phyloP scores from a whole-genome alignment of 2,113 vertebrate species.

The Lota lota region DNA sequence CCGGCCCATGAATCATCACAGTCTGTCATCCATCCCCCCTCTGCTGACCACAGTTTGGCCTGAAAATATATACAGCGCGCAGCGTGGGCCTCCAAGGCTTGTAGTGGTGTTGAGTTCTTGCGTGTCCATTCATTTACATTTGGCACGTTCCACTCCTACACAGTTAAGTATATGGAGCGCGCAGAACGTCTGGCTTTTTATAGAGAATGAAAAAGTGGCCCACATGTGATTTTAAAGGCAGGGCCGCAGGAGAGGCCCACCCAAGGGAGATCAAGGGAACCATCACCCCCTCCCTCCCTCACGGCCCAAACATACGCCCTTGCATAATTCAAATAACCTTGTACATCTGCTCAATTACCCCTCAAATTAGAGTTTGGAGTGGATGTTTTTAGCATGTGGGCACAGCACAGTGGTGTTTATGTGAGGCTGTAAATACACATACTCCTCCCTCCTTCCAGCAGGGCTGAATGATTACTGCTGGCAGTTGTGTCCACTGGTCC shows the following conservation, averaged over 20 bases:
- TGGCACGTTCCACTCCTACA: constrained; percentile 43
- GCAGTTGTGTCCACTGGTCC: not conserved
- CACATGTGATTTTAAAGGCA: constrained; percentile 62
- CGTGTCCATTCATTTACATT: constrained; percentile 67
- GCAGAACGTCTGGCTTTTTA: constrained; percentile 58
- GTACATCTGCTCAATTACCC: constrained; percentile 68
- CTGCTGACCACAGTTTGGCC: constrained; percentile 17
- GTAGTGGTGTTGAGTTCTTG: constrained; percentile 52
- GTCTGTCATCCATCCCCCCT: no score
- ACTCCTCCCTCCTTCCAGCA: constrained; percentile 10
- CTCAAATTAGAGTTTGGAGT: constrained; percentile 69
- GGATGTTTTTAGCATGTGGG: constrained; percentile 71
- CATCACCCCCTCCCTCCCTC: constrained; percentile 27
- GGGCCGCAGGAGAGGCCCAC: constrained; percentile 61
- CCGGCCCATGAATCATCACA: not conserved
- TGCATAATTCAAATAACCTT: constrained; percentile 65
- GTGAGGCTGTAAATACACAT: constrained; percentile 61
- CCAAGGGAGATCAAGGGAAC: constrained; percentile 64
- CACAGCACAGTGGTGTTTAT: constrained; percentile 66
- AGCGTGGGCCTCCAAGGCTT: constrained; percentile 42
- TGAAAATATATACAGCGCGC: constrained; percentile 34
- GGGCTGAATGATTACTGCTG: constrained; percentile 32
- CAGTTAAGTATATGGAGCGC: constrained; percentile 61
- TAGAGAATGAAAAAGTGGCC: constrained; percentile 40
- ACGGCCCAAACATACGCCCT: constrained; percentile 56